Evolutionary conservation across 1,140 invertebrate species (phyloP).

Genomic region (Drosophila lacteicornis): DNA sequence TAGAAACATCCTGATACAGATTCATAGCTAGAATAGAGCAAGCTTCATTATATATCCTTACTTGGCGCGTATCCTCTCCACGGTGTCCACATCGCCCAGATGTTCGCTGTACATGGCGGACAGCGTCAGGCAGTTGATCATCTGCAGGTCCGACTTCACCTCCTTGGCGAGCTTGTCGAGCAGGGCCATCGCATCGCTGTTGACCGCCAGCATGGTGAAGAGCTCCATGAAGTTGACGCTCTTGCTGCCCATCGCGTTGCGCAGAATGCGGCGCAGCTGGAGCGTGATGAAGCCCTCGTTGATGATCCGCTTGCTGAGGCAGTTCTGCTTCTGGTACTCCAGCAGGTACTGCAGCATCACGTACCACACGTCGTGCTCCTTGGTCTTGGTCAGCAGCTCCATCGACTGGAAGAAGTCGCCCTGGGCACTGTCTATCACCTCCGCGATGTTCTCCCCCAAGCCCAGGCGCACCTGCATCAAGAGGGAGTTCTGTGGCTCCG

Average conservation of each 20-base stretch:
- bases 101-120: slow-evolving; percentile 78
- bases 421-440: slow-evolving; percentile 63
- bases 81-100: slow-evolving; percentile 57
- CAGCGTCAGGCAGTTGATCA: slow-evolving; percentile 72
- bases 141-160: slow-evolving; percentile 76
- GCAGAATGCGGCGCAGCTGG: slow-evolving; percentile 68
- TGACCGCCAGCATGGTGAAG: slow-evolving; percentile 69
- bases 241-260: slow-evolving; percentile 68
- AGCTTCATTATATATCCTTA: slow-evolving; percentile 5
- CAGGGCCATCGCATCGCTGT: slow-evolving; percentile 49
- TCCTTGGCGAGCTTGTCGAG: slow-evolving; percentile 67
- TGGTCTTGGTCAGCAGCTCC: slow-evolving; percentile 74
- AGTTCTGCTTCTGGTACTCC: slow-evolving; percentile 66
- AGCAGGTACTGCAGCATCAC: slow-evolving; percentile 74
- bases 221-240: slow-evolving; percentile 75
- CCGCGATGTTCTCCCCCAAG: slow-evolving; percentile 39
- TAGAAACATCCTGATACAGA: too few relatives aligned
- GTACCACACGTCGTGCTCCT: slow-evolving; percentile 78
- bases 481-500: slow-evolving; percentile 55
- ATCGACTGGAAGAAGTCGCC: slow-evolving; percentile 74
- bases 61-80: slow-evolving; percentile 65
- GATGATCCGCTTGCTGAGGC: slow-evolving; percentile 64
- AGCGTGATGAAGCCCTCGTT: slow-evolving; percentile 70
- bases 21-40: background rate
- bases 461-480: slow-evolving; percentile 51